Percentiles rank a stretch among this genome's conserved stretches.
Conservation (phyloP, 2,888 invertebrate species). For the Ormyrus thymus region DNA sequence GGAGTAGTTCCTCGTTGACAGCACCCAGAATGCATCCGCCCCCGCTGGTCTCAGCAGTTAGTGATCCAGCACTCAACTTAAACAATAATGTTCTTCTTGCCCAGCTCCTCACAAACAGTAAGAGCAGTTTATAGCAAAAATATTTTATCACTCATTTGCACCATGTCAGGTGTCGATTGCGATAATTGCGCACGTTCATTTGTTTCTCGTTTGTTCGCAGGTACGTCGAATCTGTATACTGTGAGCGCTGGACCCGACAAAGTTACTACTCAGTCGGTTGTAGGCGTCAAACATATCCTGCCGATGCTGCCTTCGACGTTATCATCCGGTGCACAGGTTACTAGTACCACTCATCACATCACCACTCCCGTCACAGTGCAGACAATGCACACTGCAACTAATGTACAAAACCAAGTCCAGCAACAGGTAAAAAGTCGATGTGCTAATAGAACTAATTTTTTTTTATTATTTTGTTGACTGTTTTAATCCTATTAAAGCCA, state of each 20-base stretch:
- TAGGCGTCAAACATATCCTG: constrained; percentile 75
- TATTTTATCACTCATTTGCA: not conserved
- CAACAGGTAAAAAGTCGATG: constrained; percentile 54
- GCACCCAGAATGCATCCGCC: constrained; percentile 77
- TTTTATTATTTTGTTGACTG: not conserved
- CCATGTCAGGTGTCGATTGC: not conserved
- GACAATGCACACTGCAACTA: constrained; percentile 69
- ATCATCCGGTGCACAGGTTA: constrained; percentile 75
- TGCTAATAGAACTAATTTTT: not conserved
- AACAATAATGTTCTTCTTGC: constrained; percentile 87
- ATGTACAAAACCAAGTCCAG: constrained; percentile 63
- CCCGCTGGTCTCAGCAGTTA: constrained; percentile 84
- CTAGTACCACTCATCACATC: constrained; percentile 73
- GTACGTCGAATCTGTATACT: constrained; percentile 76
- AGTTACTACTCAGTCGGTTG: constrained; percentile 66
- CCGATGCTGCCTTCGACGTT: constrained; percentile 74
- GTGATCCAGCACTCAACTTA: constrained; percentile 83
- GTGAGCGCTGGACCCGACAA: constrained; percentile 76
- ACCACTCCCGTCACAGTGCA: constrained; percentile 75
- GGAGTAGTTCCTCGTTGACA: constrained; percentile 77
- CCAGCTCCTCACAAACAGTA: constrained; percentile 86
- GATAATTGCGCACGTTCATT: constrained; percentile 22
- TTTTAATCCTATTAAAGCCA: too few species aligned
- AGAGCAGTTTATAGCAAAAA: constrained; percentile 65
- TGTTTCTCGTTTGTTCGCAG: constrained; percentile 55